Evolutionary conservation across 2,888 invertebrate genomes (phyloP).

Genomic region (Ganaspis brasiliensis): DNA sequence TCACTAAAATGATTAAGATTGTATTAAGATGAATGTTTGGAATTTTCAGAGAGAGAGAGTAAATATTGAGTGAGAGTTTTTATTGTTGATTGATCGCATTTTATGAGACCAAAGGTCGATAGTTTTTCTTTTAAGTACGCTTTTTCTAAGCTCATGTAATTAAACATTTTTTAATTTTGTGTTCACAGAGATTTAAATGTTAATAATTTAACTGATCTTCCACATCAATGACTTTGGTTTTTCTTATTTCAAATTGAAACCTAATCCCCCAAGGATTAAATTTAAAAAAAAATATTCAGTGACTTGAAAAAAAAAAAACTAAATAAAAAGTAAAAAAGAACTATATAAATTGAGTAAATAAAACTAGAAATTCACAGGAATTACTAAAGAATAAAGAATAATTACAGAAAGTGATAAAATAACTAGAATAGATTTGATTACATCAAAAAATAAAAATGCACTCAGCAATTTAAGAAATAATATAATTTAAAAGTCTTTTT

Average conservation of each 20-base stretch:
- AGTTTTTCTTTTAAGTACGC: not conserved
- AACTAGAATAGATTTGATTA: too few relatives aligned
- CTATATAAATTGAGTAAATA: too few relatives aligned
- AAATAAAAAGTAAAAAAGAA: too few relatives aligned
- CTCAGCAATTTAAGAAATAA: too few relatives aligned
- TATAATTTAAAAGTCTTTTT: too few relatives aligned
- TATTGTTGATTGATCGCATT: constrained; percentile 10
- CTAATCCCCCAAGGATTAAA: not conserved
- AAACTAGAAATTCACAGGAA: too few relatives aligned
- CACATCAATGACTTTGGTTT: not conserved
- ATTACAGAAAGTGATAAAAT: too few relatives aligned
- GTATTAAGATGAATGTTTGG: constrained; percentile 1
- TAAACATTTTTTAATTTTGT: constrained; percentile 48
- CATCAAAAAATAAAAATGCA: too few relatives aligned
- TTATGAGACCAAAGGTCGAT: constrained; percentile 12
- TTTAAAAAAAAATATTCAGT: not conserved
- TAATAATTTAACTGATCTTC: constrained; percentile 42
- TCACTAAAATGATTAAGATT: not conserved
- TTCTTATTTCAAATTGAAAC: not conserved
- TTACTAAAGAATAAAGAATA: too few relatives aligned
- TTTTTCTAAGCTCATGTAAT: constrained; percentile 46
- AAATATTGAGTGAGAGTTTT: constrained; percentile 13
- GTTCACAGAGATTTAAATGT: constrained; percentile 26
- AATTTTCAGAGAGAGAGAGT: not conserved
- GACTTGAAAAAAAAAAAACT: too few relatives aligned